phyloP scores from a whole-genome alignment of 2,797 vertebrate species.

The Siniperca obscura region DNA sequence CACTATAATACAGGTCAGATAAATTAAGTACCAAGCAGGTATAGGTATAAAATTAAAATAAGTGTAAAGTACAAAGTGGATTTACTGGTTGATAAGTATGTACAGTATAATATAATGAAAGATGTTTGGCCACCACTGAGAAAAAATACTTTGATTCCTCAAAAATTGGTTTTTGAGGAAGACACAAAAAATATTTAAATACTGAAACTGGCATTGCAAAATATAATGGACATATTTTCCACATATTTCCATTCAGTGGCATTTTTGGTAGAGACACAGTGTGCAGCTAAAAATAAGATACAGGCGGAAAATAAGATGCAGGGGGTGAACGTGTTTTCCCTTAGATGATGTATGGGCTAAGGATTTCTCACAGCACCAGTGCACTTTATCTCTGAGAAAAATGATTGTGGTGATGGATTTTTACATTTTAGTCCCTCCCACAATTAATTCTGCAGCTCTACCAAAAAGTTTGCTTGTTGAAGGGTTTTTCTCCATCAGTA shows the following conservation, averaged over 20 bases:
- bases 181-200: not conserved
- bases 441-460: not conserved
- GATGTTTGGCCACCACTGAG: not conserved
- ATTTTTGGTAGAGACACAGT: constrained; percentile 15
- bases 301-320: constrained; percentile 15
- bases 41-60: too few species aligned
- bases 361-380: constrained; percentile 21
- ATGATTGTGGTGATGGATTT: constrained; percentile 18
- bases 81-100: too few species aligned
- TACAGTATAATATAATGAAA: too few species aligned
- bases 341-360: constrained; percentile 50
- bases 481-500: constrained; percentile 7
- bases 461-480: not conserved
- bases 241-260: constrained; percentile 30
- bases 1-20: too few species aligned
- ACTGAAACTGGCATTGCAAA: not conserved
- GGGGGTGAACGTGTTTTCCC: constrained; percentile 33
- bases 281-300: constrained; percentile 50
- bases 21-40: too few species aligned
- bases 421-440: not conserved
- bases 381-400: constrained; percentile 24
- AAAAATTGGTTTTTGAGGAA: constrained; percentile 1
- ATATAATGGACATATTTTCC: constrained; percentile 2
- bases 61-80: too few species aligned
- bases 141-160: not conserved